Base-by-base conservation (phyloP, 35 echinoderm and acorn worm species). In the Nesometra sesokonis region DNA sequence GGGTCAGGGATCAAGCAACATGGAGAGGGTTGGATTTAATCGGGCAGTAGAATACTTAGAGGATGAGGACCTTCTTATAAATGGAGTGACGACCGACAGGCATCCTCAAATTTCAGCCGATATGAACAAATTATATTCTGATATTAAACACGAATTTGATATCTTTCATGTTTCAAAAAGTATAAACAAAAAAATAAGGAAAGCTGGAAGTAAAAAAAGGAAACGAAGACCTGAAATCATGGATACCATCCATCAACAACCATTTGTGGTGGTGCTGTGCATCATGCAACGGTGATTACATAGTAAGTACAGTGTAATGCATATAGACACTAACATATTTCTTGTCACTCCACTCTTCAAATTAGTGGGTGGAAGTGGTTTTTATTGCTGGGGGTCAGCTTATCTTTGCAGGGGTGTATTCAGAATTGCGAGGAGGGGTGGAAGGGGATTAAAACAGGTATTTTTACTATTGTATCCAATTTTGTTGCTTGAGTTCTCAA, bases 111-210 rank as follows among this genome's bases (percentile, higher is more conserved):
- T 93, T 23, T 11, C 23, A 17, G 11, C 32, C 27, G 37, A 87
- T 77, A 89, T 77, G 78, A 77, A 47, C 0, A 76, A 93, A 29
- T 37, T 86, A 13, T 90, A 84, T 34, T 15, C 78, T 0, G 35
- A 33, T 7, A 93, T 93, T 40, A 81, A 87, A 11, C 92, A 93
- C 34, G 84, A 90, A 32, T 86, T 87, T 57, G 92, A 93, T 40
- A 39, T 93, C 0, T 89, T 78, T 88, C 92, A 89, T 35, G 46
- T 93, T 11, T 27, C 47, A 33, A 93, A 89, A 79, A 82, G 46
- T 0, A 9, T 90, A 0, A 78, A 78, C 19, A 93, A 90, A 35
- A 86, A 80, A 33, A 19, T 80, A 32, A 30, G 31, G 31, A 35
- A 80, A 78, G 27, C 8, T 43, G 77, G 81, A 15, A 83, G 38